phyloP scores from a whole-genome alignment of 2,113 vertebrate species.

The Aspiorhynchus laticeps region DNA sequence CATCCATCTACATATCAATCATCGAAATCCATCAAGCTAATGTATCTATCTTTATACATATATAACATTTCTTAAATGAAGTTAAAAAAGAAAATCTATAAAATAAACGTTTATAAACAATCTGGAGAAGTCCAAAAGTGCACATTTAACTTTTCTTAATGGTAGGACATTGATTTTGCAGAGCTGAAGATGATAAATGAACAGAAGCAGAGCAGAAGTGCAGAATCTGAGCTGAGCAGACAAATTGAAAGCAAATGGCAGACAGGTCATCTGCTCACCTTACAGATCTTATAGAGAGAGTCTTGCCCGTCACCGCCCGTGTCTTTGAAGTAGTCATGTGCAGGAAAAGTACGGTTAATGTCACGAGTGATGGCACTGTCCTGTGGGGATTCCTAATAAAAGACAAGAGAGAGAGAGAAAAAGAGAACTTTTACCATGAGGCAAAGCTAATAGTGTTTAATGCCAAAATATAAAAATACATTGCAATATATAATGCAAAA shows the following conservation, averaged over 20 bases:
- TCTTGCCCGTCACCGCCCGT: slow-evolving; percentile 98
- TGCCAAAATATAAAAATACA: not conserved
- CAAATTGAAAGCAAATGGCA: not conserved
- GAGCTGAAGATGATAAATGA: not conserved
- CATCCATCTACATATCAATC: not conserved
- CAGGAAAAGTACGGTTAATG: slow-evolving; percentile 98
- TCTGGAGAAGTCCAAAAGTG: not conserved
- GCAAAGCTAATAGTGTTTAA: not conserved
- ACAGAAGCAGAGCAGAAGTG: not conserved
- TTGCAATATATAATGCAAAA: not conserved
- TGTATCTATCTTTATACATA: not conserved
- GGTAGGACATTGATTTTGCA: not conserved
- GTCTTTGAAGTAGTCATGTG: slow-evolving; percentile 99
- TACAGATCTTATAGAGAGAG: slow-evolving; percentile 99
- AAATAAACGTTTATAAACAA: not conserved
- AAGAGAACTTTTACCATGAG: not conserved
- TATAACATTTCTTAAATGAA: not conserved
- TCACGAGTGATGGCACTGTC: slow-evolving; percentile 98
- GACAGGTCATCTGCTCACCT: slow-evolving; percentile 75
- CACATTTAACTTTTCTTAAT: not conserved
- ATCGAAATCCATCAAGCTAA: not conserved
- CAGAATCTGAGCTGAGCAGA: not conserved
- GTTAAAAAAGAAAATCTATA: not conserved
- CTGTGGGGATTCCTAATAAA: slow-evolving; percentile 90
- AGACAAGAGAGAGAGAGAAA: slow-evolving; percentile 41